Evolutionary conservation across 2,888 invertebrate genomes (phyloP), one percentile per base, ranked within the genome.

Genomic region (Hirtodrosophila confusa): DNA sequence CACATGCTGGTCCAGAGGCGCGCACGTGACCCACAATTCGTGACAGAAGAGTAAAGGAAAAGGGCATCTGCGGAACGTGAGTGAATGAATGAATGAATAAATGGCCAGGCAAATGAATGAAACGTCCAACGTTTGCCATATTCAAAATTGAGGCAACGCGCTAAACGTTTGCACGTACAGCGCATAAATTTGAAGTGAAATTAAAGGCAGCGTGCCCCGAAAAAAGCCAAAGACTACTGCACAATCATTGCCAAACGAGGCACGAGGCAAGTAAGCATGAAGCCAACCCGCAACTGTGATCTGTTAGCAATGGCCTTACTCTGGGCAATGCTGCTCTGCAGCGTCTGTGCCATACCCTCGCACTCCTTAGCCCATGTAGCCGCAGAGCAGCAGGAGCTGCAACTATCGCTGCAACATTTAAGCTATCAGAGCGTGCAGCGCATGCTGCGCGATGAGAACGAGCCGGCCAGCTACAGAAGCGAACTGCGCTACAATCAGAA

Each of bases 361-460:
- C n/a, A 55, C 17, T 51, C 60, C 9, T 8, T 69, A 29, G 60
- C 80, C 5, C 65, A 76, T 11, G 56, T 37, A 1, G 88, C 87
- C 8, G 88, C 80, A 5, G 70, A 65, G n/a, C 53, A 63, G 60
- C 57, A 89, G 45, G 87, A 89, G 50, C 72, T 77, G 40, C 84
- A 75, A 57, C 78, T 86, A 33, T 75, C 80, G 27, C 44, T 39
- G 24, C 77, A 71, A 7, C 68, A 90, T 44, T 84, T 91, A 11
- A 88, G 89, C 24, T 89, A 88, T 40, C 90, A 89, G 37, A 90
- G 88, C 10, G 90, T 91, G 57, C 91, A 90, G 41, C 88, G 91
- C 39, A 90, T 91, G 63, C 64, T 91, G 36, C 80, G 91, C 45
- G 91, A 91, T 60, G 91, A 91, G 50, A 86, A 90, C 55, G 91